phyloP scores from a whole-genome alignment of 2,797 vertebrate species.

The Kryptopterus vitreolus region DNA sequence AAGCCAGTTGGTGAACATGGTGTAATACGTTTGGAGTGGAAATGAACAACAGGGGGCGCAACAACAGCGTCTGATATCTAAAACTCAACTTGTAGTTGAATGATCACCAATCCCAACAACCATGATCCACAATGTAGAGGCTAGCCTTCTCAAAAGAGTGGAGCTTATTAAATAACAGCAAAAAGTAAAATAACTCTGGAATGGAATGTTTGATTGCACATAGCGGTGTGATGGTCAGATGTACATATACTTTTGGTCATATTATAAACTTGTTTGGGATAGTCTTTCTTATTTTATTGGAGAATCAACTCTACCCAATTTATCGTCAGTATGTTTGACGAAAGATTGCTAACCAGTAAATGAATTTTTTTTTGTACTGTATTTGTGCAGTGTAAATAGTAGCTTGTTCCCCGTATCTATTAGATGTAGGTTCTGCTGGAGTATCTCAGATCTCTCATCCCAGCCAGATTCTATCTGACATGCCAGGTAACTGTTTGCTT shows the following conservation, averaged over 20 bases:
- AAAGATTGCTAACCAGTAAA: neutral
- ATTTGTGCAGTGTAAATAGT: conserved; percentile 32
- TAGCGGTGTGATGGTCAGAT: neutral
- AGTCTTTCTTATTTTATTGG: neutral
- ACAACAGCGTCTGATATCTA: neutral
- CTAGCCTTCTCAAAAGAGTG: neutral
- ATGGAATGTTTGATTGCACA: neutral
- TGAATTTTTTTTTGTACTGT: neutral
- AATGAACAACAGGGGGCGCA: neutral
- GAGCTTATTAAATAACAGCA: neutral
- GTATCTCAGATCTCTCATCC: conserved; percentile 76
- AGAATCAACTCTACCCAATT: neutral
- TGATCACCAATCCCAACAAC: neutral
- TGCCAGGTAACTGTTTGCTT: conserved; percentile 78
- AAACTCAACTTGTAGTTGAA: neutral
- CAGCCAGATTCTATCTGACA: conserved; percentile 78
- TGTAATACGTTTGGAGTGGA: neutral
- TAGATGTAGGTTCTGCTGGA: conserved; percentile 79
- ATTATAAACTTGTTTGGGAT: neutral
- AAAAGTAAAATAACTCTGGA: neutral
- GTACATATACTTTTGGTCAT: neutral
- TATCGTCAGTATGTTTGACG: too few species aligned
- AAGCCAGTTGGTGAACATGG: neutral
- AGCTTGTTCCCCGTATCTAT: conserved; percentile 69
- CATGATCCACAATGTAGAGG: neutral